Evolutionary conservation across 2,113 vertebrate species (phyloP).

Genomic region (Corydoras sp.): DNA sequence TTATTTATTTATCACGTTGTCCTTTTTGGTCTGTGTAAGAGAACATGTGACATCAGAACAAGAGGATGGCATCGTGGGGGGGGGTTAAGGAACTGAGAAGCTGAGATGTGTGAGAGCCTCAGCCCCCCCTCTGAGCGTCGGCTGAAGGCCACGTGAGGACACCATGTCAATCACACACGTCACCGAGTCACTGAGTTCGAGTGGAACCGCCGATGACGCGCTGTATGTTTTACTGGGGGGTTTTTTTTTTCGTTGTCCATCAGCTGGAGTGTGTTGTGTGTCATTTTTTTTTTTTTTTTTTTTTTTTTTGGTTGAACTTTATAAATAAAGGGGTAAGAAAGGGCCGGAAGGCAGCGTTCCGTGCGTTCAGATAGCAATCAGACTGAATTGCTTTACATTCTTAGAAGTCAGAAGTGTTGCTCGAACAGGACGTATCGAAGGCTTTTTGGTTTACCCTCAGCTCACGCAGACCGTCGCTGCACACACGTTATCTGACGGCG

Average conservation of each 20-base stretch:
- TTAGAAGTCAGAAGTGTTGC: slow-evolving; percentile 57
- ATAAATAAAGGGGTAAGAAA: slow-evolving; percentile 9
- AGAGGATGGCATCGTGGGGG: no score
- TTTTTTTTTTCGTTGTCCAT: background rate
- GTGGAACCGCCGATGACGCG: slow-evolving; percentile 1
- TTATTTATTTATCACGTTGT: no score
- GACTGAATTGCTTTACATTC: slow-evolving; percentile 56
- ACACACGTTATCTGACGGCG: background rate
- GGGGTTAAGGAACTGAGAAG: no score
- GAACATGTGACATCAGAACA: no score
- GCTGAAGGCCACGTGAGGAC: background rate
- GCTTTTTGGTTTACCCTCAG: slow-evolving; percentile 28
- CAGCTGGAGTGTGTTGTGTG: slow-evolving; percentile 6
- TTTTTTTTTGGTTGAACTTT: background rate
- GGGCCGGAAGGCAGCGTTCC: background rate
- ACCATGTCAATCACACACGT: background rate
- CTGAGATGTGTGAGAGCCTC: background rate
- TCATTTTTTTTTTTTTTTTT: background rate
- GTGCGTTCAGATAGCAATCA: slow-evolving; percentile 9
- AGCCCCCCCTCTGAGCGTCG: no score
- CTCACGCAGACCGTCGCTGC: background rate
- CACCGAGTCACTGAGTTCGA: no score
- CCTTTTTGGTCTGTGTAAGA: no score
- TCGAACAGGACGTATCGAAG: slow-evolving; percentile 59
- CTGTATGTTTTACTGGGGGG: no score